phyloP scores from a whole-genome alignment of 2,888 invertebrate genomes.

The Pelosia muscerda region DNA sequence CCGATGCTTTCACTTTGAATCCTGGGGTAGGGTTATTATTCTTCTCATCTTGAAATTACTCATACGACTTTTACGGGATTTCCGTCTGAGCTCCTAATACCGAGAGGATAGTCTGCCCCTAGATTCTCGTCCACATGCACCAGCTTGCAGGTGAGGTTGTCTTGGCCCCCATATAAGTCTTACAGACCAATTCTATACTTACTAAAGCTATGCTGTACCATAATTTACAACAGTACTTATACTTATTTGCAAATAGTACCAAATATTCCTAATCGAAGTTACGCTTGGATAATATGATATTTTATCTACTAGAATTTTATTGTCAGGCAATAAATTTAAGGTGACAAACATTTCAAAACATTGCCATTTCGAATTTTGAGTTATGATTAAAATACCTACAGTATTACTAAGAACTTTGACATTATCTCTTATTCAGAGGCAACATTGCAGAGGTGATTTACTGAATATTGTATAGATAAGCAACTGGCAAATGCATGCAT shows the following conservation, averaged over 20 bases:
- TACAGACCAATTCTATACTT: background rate
- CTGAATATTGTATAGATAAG: background rate
- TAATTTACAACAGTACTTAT: too few species aligned
- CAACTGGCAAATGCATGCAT: background rate
- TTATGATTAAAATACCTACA: background rate
- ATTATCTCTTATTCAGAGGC: background rate
- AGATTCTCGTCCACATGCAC: background rate
- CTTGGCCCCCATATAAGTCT: background rate
- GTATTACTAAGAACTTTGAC: background rate
- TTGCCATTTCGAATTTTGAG: background rate
- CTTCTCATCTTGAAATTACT: too few species aligned
- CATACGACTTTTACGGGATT: too few species aligned
- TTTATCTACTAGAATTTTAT: background rate
- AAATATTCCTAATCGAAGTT: background rate
- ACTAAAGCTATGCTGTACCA: too few species aligned
- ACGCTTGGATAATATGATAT: background rate
- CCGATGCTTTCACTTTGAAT: background rate
- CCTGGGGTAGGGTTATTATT: too few species aligned
- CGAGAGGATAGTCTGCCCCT: background rate
- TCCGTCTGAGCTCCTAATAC: background rate
- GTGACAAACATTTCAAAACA: background rate
- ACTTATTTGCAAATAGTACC: background rate
- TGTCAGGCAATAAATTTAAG: background rate
- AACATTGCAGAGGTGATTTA: background rate
- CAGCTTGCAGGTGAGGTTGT: background rate